phyloP scores from a whole-genome alignment of 2,113 vertebrate species.

The Trinectes maculatus region DNA sequence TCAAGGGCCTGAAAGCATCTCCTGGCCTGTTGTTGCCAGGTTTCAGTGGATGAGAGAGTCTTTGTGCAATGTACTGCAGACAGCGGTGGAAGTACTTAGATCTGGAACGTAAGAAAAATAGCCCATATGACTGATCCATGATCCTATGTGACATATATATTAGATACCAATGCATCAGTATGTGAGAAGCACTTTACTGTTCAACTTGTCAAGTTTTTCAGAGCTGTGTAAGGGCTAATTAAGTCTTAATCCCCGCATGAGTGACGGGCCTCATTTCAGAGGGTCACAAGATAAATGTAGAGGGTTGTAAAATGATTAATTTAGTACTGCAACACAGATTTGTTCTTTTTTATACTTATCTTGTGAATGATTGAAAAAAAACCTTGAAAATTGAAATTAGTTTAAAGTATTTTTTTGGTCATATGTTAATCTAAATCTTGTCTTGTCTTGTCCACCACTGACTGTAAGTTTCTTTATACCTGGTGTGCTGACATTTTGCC shows the following conservation, averaged over 20 bases:
- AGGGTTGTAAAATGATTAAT: neutral
- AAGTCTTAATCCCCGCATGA: neutral
- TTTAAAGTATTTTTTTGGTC: neutral
- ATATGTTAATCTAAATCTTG: neutral
- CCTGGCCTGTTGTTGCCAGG: constrained; percentile 39
- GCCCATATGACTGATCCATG: neutral
- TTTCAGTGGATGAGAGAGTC: constrained; percentile 44
- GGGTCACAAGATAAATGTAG: neutral
- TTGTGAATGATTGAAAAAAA: neutral
- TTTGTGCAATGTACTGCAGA: neutral
- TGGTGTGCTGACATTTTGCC: neutral
- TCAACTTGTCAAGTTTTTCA: no score
- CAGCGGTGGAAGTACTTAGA: neutral
- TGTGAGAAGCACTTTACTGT: no score
- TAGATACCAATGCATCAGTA: no score
- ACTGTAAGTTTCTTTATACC: neutral
- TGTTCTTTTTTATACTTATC: no score
- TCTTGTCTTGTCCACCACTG: no score
- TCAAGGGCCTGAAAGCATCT: constrained; percentile 49
- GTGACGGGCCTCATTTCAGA: neutral
- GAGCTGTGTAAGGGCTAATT: no score
- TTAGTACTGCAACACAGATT: neutral
- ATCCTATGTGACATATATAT: no score
- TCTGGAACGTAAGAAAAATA: no score
- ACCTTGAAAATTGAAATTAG: no score